Evolutionary conservation across 1,140 invertebrate species (phyloP), one percentile per base, ranked within the genome.

Genomic region (Macrosteles quadrilineatus): DNA sequence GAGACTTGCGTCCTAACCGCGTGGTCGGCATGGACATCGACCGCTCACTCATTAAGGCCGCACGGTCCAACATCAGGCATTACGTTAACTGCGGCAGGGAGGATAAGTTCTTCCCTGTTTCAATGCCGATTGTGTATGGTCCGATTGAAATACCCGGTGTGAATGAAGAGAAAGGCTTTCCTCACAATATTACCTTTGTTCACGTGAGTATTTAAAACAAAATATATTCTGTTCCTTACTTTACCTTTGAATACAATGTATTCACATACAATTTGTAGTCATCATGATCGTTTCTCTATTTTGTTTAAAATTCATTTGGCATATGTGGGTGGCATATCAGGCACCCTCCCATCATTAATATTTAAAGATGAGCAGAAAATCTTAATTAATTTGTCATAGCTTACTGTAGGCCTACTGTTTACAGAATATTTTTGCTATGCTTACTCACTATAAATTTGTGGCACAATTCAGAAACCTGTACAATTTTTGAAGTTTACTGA

Each of bases 1-100:
- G 92, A 72, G 90, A 96, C 75, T 91, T 94, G 77, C 83, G 87
- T 32, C 95, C 97, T 1, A 87, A 87, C 67, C 90, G 89, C 74
- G 91, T 98, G 67, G 86, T 94, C 40, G 98, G 98, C 40, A 90
- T 99, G 53, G 98, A 99, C 79, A 98, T 99, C 76, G 98, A 99
- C 84, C 82, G 87, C 32, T 88, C n/a, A 32, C 55, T 75, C 12
- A 62, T 74, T 17, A 69, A 76, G 53, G 68, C 89, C 64, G 95
- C 95, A 1, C 85, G 88, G 66, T 91, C 90, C 77, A 95, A 95
- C 79, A 84, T 95, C 47, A 86, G 88, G 68, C 86, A 95, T 82
- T 94, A 93, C 78, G 84, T 91, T 36, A 87, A 87, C 76, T 83
- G 81, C 40, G 29, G 12, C 53, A 27, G 9, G 29, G 4, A 30